phyloP scores from a whole-genome alignment of 2,888 invertebrate species.

The Temnothorax ravouxi region DNA sequence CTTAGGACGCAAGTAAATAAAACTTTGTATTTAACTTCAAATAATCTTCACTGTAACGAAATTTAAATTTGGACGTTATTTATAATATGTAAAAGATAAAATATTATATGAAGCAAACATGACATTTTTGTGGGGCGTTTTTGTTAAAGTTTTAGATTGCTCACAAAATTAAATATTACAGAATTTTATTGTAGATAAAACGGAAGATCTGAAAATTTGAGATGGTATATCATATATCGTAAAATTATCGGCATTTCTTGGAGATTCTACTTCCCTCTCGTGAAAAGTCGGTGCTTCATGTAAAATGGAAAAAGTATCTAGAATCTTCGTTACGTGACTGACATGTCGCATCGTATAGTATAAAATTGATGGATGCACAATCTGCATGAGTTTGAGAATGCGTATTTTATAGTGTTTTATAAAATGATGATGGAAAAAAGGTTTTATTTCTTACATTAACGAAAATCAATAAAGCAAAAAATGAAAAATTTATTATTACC shows the following conservation, averaged over 20 bases:
- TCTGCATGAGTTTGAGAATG: conserved; percentile 17
- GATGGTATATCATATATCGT: neutral
- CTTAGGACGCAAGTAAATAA: neutral
- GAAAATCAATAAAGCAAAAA: conserved; percentile 9
- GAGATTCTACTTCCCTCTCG: conserved; percentile 29
- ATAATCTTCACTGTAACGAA: neutral
- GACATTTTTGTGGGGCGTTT: neutral
- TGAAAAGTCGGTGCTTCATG: conserved; percentile 37
- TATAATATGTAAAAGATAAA: neutral
- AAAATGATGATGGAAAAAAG: neutral
- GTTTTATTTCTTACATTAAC: neutral
- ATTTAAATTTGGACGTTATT: neutral
- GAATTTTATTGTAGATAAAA: conserved; percentile 11
- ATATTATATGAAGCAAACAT: neutral
- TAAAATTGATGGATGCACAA: conserved; percentile 34
- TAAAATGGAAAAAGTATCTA: conserved; percentile 47
- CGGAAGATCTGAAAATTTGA: conserved; percentile 10
- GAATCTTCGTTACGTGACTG: conserved; percentile 43
- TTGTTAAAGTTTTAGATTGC: neutral
- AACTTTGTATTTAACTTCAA: neutral
- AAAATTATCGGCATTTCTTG: conserved; percentile 39
- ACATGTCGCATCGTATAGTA: conserved; percentile 36
- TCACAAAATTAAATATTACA: neutral
- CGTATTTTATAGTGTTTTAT: neutral
- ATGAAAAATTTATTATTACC: conserved; percentile 3